phyloP scores from a whole-genome alignment of 92 coral and sea anemone species.

The Actinostola sp. region DNA sequence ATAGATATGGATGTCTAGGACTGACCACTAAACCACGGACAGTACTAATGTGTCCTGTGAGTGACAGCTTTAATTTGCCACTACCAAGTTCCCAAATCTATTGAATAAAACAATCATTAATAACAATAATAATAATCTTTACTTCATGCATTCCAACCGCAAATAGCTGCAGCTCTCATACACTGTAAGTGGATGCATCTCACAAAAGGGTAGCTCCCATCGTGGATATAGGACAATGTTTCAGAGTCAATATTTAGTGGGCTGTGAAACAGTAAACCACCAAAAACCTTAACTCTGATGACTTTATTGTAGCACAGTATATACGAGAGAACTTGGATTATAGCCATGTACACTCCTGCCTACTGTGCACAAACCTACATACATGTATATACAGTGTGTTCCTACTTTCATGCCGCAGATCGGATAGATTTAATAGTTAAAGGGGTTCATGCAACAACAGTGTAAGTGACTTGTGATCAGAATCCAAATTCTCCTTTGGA shows the following conservation, averaged over 20 bases:
- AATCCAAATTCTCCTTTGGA: neutral
- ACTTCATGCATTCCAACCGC: too few species aligned
- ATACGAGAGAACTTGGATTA: conserved; percentile 46
- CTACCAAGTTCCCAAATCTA: conserved; percentile 99
- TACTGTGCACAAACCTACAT: conserved; percentile 32
- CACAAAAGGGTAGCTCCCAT: neutral
- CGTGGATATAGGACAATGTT: neutral
- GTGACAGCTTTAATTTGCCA: conserved; percentile 91
- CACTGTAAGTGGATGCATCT: too few species aligned
- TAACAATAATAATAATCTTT: neutral
- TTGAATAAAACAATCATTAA: neutral
- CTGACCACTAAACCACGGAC: conserved; percentile 97
- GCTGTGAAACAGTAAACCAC: conserved; percentile 1
- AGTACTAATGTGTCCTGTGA: conserved; percentile 98
- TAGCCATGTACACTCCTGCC: conserved; percentile 32
- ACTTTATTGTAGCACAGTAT: conserved; percentile 47
- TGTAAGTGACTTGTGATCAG: too few species aligned
- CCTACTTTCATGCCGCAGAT: neutral
- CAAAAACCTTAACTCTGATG: conserved; percentile 31
- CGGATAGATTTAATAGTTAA: too few species aligned
- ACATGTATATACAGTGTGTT: too few species aligned
- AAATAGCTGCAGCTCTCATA: too few species aligned
- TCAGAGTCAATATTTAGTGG: neutral
- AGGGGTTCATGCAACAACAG: too few species aligned
- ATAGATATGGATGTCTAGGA: conserved; percentile 93